Conservation (phyloP, 2,797 vertebrate species). For the Oreonectes daqikongensis region DNA sequence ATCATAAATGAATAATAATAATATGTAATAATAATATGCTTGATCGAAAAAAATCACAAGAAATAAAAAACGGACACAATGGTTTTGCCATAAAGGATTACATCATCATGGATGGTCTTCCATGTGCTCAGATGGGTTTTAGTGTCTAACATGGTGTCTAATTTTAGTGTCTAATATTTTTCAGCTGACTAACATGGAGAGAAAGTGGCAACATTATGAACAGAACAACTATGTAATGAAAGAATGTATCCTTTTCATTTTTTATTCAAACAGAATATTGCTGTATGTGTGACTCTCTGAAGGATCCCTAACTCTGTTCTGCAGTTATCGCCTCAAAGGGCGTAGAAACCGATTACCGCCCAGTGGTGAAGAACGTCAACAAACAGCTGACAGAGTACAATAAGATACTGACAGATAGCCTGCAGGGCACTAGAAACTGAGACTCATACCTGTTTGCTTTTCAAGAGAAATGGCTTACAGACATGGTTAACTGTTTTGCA, state of each 20-base stretch:
- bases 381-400: conserved; percentile 89
- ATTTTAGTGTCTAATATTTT: too few relatives aligned
- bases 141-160: too few relatives aligned
- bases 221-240: conserved; percentile 99
- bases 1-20: too few relatives aligned
- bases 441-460: conserved; percentile 36
- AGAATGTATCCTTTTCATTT: conserved; percentile 91
- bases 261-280: too few relatives aligned
- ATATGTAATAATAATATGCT: too few relatives aligned
- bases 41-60: not conserved
- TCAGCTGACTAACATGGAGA: conserved; percentile 94
- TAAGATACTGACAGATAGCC: conserved; percentile 81
- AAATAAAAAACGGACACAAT: not conserved
- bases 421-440: conserved; percentile 83
- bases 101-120: too few relatives aligned
- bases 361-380: conserved; percentile 80
- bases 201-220: conserved; percentile 95
- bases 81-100: not conserved
- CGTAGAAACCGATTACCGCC: conserved; percentile 89
- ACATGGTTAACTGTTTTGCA: not conserved
- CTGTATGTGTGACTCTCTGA: not conserved
- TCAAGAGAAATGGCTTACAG: not conserved
- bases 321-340: conserved; percentile 93
- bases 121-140: not conserved
- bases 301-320: conserved; percentile 73